Evolutionary conservation across 2,888 invertebrate species (phyloP).

Genomic region (Cerastis rubricosa): DNA sequence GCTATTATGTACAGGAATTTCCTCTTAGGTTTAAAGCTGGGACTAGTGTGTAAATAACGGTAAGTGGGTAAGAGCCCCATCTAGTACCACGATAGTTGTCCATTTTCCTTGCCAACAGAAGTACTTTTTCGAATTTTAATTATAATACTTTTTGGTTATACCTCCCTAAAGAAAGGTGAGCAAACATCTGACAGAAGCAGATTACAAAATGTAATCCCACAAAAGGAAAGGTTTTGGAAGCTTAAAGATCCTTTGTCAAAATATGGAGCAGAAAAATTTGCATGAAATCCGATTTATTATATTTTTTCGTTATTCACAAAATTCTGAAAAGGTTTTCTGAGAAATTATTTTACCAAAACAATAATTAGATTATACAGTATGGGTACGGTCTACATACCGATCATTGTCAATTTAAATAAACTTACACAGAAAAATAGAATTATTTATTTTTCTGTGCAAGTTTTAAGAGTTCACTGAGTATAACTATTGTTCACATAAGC

Average conservation of each 20-base stretch:
- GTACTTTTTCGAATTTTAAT: slow-evolving; percentile 12
- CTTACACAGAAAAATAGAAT: too few relatives aligned
- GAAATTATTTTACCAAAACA: background rate
- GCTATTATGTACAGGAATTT: slow-evolving; percentile 35
- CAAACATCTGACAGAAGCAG: slow-evolving; percentile 55
- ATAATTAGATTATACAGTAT: too few relatives aligned
- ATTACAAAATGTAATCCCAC: slow-evolving; percentile 64
- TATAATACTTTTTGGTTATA: background rate
- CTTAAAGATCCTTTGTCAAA: slow-evolving; percentile 66
- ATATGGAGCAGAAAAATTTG: slow-evolving; percentile 55
- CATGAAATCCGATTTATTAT: slow-evolving; percentile 54
- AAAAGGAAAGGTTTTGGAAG: slow-evolving; percentile 62
- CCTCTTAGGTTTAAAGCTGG: slow-evolving; percentile 44
- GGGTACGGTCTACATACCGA: too few relatives aligned
- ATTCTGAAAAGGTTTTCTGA: slow-evolving; percentile 19
- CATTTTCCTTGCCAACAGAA: slow-evolving; percentile 7
- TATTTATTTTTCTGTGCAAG: background rate
- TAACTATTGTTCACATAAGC: slow-evolving; percentile 15
- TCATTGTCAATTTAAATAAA: too few relatives aligned
- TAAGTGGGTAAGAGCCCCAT: slow-evolving; percentile 27
- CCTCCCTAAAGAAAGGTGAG: slow-evolving; percentile 13
- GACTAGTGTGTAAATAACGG: slow-evolving; percentile 49
- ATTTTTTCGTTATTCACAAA: slow-evolving; percentile 41
- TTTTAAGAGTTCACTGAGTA: background rate
- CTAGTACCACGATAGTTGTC: slow-evolving; percentile 19